Base-by-base conservation (phyloP, 2,113 vertebrate genomes). In the Empidonax alnorum region DNA sequence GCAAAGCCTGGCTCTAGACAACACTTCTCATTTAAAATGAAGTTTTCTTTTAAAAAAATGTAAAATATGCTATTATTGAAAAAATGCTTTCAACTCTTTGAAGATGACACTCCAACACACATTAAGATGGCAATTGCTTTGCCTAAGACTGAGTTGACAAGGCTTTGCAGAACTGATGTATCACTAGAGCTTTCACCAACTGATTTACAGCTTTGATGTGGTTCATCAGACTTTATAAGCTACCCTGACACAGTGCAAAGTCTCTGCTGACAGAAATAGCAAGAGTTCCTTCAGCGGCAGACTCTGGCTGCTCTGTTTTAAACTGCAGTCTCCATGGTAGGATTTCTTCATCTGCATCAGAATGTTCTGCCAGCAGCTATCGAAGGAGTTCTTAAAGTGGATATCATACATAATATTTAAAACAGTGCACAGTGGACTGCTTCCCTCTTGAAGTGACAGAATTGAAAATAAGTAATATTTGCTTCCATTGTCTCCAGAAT, bases 141-240 rank as follows among this genome's bases (percentile, higher is more conserved):
- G 55, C 73, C 39, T 72, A 72, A 37, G 58, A 91, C 66, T 52
- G 62, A 41, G 22, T 20, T 89, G 73, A 89, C 55, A 77, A 71
- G 63, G 73, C n/a, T 87, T 55, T 84, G 39, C 68, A 52, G 39
- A 56, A 89, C 0, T 87, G 66, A 67, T 89, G 56, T 14, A 91
- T 53, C 58, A 61, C 41, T 58, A 39, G 30, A 71, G 63, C 44
- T 84, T 82, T 65, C 83, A 89, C 19, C 6, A 49, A 22, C 73
- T 80, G 65, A 66, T 78, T 84, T 84, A 65, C 7, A 68, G 76
- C 87, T 71, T 63, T 89, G 68, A 93, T 94, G 93, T n/a, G 65
- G 56, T 63, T 95, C 90, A 56, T 84, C 77, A 93, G 87, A 77
- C 74, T 95, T 86, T 52, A 28, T 23, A 52, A 87, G 88, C 80